A percentile compares a stretch with the other conserved stretches of the same genome.
Evolutionary conservation across 2,797 vertebrate genomes (phyloP).

Genomic region (Spinus olivaceus): DNA sequence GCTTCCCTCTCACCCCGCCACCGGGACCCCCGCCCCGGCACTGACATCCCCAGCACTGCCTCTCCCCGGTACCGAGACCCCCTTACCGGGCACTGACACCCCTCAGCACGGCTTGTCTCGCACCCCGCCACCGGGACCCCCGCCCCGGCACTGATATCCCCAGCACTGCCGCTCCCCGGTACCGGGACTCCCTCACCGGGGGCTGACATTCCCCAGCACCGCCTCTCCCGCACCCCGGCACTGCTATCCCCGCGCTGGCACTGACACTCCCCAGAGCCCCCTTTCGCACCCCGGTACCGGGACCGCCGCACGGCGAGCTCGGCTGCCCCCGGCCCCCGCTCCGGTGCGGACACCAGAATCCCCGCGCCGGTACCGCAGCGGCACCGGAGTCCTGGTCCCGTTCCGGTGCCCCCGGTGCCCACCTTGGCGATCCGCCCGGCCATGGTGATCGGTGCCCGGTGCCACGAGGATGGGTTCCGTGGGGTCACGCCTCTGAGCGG

Average conservation of each 20-base stretch:
- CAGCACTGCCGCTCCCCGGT: background rate
- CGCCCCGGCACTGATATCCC: background rate
- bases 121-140: background rate
- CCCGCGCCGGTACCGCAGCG: background rate
- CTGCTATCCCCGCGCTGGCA: background rate
- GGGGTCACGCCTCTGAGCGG: background rate
- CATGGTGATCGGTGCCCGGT: background rate
- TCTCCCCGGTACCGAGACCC: background rate
- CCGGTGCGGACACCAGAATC: background rate
- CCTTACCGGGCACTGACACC: background rate
- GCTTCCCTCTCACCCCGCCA: no score
- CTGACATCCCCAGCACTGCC: background rate
- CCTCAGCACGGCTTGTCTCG: accelerated
- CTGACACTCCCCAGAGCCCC: accelerated
- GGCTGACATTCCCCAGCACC: accelerated
- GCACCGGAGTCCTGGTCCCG: background rate
- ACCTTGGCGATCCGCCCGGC: background rate
- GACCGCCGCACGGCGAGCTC: background rate
- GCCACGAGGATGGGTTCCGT: background rate
- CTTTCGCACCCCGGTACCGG: background rate
- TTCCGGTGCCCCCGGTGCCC: background rate
- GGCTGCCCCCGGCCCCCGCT: no score
- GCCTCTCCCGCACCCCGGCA: background rate
- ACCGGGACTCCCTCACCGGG: background rate
- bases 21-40: background rate